phyloP scores from a whole-genome alignment of 2,888 invertebrate species.

The Agriopis leucophaearia region DNA sequence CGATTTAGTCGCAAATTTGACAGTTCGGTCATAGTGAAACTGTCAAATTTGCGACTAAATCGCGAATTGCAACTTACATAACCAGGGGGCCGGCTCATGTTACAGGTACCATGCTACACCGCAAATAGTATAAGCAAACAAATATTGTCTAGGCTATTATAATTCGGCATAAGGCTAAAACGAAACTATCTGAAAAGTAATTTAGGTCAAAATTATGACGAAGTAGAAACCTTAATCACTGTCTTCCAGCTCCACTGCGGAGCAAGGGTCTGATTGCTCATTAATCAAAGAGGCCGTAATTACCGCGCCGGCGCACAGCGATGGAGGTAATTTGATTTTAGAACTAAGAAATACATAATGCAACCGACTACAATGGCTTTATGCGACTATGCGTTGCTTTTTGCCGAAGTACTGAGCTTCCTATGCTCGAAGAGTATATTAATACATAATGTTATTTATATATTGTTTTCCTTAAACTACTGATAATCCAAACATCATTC shows the following conservation, averaged over 20 bases:
- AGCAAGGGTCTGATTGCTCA: constrained; percentile 77
- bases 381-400: not conserved
- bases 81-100: too few relatives aligned
- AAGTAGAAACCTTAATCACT: constrained; percentile 49
- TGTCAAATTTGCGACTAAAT: too few relatives aligned
- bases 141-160: not conserved
- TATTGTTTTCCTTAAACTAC: too few relatives aligned
- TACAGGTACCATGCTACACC: too few relatives aligned
- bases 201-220: constrained; percentile 31
- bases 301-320: constrained; percentile 72
- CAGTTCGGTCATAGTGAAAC: too few relatives aligned
- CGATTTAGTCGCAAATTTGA: too few relatives aligned
- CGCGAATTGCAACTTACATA: too few relatives aligned
- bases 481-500: too few relatives aligned
- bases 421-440: not conserved
- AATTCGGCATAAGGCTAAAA: not conserved
- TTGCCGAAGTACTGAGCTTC: not conserved
- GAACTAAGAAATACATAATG: constrained; percentile 68
- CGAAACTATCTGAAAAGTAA: constrained; percentile 3
- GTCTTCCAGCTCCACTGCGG: constrained; percentile 20
- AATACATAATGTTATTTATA: too few relatives aligned
- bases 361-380: constrained; percentile 56
- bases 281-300: constrained; percentile 82
- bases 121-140: too few relatives aligned
- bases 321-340: constrained; percentile 75